A percentile compares a stretch with the other conserved stretches of the same genome.
phyloP scores from a whole-genome alignment of 2,888 invertebrate genomes.

The Tetragonisca angustula region DNA sequence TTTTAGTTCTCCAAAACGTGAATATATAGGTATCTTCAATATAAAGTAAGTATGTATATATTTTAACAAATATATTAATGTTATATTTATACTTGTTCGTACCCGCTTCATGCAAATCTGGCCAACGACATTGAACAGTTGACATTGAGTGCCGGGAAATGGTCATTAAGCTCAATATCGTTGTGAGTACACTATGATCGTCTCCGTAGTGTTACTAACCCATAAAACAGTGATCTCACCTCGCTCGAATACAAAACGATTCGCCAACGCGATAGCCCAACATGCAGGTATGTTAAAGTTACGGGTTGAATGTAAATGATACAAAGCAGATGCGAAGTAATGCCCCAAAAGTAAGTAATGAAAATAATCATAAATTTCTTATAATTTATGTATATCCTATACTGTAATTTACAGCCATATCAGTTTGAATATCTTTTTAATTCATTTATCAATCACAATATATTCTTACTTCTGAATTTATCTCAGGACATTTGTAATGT shows the following conservation, averaged over 20 bases:
- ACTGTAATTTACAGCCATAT: not conserved
- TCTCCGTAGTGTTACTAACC: constrained; percentile 50
- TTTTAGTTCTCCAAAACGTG: not conserved
- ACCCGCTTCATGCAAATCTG: constrained; percentile 47
- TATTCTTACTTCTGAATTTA: not conserved
- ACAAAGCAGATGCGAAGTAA: not conserved
- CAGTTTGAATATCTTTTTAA: not conserved
- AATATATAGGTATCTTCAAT: not conserved
- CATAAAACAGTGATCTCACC: constrained; percentile 46
- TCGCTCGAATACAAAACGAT: constrained; percentile 19
- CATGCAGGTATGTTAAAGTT: not conserved
- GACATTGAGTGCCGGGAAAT: constrained; percentile 66
- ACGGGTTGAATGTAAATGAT: constrained; percentile 1
- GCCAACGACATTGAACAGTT: constrained; percentile 60
- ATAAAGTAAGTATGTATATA: not conserved
- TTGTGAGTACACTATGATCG: constrained; percentile 32
- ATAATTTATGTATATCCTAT: not conserved
- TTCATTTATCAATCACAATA: not conserved
- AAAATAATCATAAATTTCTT: not conserved
- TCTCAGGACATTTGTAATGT: not conserved
- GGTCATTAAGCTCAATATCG: constrained; percentile 65
- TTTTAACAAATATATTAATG: constrained; percentile 6
- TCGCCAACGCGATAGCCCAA: not conserved
- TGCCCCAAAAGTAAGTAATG: not conserved
- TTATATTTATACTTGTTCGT: constrained; percentile 5